These are phyloP conservation scores for Channa striata DNA, from an alignment of 2,797 vertebrate species.

Conservation along the genomic window DNA sequence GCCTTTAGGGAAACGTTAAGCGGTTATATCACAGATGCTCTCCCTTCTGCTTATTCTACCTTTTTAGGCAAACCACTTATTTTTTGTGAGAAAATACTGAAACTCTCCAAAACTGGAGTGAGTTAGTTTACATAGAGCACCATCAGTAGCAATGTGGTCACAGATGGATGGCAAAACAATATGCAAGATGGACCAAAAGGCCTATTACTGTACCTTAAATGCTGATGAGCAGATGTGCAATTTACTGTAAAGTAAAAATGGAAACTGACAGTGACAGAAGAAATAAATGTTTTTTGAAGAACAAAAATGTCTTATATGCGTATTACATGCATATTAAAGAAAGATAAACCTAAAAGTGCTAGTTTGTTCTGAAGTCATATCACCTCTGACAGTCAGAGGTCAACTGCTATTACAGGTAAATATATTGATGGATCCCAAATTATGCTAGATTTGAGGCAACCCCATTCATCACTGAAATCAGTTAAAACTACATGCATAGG, in stretches of 20 bases:
- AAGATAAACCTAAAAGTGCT: neutral
- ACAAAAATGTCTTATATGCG: conserved; percentile 20
- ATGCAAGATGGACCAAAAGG: conserved; percentile 1
- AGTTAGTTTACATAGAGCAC: conserved; percentile 8
- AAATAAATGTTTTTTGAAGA: conserved; percentile 61
- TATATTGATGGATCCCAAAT: neutral
- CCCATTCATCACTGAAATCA: neutral
- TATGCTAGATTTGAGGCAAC: neutral
- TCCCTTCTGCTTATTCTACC: neutral
- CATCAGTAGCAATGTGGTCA: neutral
- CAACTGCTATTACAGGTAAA: neutral
- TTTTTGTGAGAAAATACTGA: conserved; percentile 8
- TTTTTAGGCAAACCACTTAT: conserved; percentile 22
- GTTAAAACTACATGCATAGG: neutral
- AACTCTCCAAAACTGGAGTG: conserved; percentile 10
- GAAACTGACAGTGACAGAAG: conserved; percentile 37
- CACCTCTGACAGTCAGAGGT: neutral
- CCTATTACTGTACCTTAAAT: conserved; percentile 19
- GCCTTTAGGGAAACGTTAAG: no score
- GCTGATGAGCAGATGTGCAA: conserved; percentile 35
- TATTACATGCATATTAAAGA: neutral
- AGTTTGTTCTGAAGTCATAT: neutral
- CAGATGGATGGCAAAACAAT: conserved; percentile 1
- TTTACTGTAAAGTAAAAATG: conserved; percentile 27
- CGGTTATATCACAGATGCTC: conserved; percentile 25